These are phyloP conservation scores for Corbicula japonica DNA, from an alignment of 2,888 invertebrate genomes.

Conservation along the genomic window DNA sequence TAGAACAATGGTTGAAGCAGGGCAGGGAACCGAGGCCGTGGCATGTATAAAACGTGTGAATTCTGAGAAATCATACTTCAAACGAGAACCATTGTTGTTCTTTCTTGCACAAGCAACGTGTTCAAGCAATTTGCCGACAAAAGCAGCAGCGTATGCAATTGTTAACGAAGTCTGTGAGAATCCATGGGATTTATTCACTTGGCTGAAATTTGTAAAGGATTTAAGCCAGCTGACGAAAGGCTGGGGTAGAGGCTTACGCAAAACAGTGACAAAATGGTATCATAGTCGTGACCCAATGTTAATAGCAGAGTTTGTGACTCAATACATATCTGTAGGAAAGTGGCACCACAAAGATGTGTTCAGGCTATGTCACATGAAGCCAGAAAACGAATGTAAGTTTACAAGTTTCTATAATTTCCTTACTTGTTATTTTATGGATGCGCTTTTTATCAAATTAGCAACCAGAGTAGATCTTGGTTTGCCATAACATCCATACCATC, in stretches of 20 bases:
- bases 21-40: conserved; percentile 65
- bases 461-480: too few species aligned
- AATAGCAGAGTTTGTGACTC: conserved; percentile 90
- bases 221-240: conserved; percentile 84
- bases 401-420: too few species aligned
- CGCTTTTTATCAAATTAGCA: too few species aligned
- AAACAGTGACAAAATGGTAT: conserved; percentile 91
- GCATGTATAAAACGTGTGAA: conserved; percentile 61
- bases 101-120: conserved; percentile 90
- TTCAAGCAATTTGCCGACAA: conserved; percentile 86
- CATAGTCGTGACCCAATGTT: conserved; percentile 89
- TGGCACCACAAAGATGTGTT: conserved; percentile 90
- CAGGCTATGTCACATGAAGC: conserved; percentile 84
- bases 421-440: too few species aligned
- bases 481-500: too few species aligned
- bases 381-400: conserved; percentile 80
- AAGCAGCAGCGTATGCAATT: conserved; percentile 88
- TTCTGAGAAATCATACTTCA: conserved; percentile 59
- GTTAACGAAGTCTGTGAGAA: conserved; percentile 89
- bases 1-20: conserved; percentile 63
- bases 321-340: conserved; percentile 85
- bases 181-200: conserved; percentile 90
- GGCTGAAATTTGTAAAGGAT: conserved; percentile 89
- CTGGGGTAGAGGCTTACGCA: conserved; percentile 90
- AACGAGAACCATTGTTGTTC: conserved; percentile 88